These are phyloP conservation scores for Talpa occidentalis DNA, from an alignment of 2,113 vertebrate species.

Conservation along the genomic window DNA sequence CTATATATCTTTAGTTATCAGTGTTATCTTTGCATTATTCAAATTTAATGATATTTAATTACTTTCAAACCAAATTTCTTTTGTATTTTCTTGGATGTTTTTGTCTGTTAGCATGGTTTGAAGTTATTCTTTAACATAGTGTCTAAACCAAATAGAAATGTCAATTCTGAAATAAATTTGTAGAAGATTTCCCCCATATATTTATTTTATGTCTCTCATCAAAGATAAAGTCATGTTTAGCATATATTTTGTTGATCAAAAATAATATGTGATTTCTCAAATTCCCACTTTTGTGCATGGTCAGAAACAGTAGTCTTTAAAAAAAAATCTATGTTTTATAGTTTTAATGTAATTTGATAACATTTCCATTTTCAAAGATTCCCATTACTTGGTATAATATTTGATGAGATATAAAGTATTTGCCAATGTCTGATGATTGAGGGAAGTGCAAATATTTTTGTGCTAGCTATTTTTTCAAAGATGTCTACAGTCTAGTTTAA, in stretches of 20 bases:
- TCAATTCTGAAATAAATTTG: background rate
- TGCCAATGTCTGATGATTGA: background rate
- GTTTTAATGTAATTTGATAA: background rate
- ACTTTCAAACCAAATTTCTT: background rate
- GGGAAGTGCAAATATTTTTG: slow-evolving; percentile 18
- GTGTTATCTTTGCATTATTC: background rate
- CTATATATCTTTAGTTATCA: background rate
- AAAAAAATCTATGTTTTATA: too few species aligned
- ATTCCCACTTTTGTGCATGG: background rate
- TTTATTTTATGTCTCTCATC: background rate
- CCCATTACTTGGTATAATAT: background rate
- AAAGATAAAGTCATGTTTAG: background rate
- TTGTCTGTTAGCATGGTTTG: background rate
- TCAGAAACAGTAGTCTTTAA: background rate
- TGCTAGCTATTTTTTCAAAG: background rate
- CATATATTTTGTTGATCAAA: background rate
- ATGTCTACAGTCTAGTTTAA: background rate
- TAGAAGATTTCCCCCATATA: background rate
- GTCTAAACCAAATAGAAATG: background rate
- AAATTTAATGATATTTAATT: background rate
- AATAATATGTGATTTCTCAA: background rate
- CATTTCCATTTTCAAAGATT: slow-evolving; percentile 16
- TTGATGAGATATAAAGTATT: slow-evolving; percentile 51
- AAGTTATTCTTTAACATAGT: background rate
- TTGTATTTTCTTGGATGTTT: background rate